A percentile compares a stretch with the other conserved stretches of the same genome.
These are phyloP conservation scores for Cranoglanis bouderius DNA, from an alignment of 2,113 vertebrate species.

Conservation along the genomic window DNA sequence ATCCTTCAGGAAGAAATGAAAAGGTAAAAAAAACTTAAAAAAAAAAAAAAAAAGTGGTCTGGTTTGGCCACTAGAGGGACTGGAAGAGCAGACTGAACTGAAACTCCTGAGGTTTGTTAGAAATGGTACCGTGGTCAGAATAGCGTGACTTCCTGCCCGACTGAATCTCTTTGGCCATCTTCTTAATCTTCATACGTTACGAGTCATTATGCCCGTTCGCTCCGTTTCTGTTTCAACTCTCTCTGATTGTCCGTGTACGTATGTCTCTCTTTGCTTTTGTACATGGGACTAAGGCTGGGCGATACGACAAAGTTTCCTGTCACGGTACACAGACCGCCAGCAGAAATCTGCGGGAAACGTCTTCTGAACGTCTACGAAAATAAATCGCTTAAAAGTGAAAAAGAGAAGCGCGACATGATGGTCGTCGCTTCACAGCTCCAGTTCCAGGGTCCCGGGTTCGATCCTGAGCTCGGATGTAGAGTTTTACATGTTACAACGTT, in stretches of 20 bases:
- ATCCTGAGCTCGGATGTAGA: background rate
- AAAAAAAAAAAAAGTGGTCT: background rate
- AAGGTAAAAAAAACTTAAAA: background rate
- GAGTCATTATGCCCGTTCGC: background rate
- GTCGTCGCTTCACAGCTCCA: background rate
- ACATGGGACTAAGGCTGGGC: background rate
- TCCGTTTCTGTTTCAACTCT: background rate
- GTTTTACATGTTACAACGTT: background rate
- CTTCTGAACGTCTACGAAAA: background rate
- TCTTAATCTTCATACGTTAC: background rate
- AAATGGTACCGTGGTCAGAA: background rate
- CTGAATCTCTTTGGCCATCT: background rate
- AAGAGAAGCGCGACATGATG: background rate
- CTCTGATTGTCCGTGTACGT: background rate
- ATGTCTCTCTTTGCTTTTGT: background rate
- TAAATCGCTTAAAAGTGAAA: background rate
- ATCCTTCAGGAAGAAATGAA: background rate
- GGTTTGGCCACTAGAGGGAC: constrained; percentile 1
- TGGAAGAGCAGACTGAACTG: constrained; percentile 1
- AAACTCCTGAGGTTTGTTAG: background rate
- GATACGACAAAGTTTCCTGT: background rate
- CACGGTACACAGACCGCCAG: background rate
- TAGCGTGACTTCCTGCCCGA: background rate
- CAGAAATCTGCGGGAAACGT: background rate
- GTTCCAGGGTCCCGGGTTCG: background rate